Conservation (phyloP, 2,888 invertebrate genomes). For the Dyspetes luteomarginatus region DNA sequence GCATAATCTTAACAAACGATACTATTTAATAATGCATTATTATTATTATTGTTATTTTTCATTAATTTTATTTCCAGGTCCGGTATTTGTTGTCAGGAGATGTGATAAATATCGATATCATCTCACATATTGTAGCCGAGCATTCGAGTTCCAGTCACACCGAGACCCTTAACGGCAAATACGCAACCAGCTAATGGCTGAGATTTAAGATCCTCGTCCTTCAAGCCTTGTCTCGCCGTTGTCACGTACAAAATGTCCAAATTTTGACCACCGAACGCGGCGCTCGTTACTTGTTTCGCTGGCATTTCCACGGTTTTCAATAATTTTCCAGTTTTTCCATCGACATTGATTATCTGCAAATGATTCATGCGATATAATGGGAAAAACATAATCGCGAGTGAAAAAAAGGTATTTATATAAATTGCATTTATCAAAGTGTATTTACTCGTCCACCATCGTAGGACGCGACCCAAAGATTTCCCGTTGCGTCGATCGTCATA, state of each 20-base stretch:
- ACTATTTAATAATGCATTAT: neutral
- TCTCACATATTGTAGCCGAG: slow-evolving; percentile 41
- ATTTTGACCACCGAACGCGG: slow-evolving; percentile 88
- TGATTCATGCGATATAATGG: too few relatives aligned
- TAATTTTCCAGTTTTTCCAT: slow-evolving; percentile 85
- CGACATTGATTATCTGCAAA: slow-evolving; percentile 86
- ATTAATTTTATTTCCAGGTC: neutral
- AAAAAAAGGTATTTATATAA: too few relatives aligned
- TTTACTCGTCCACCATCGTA: slow-evolving; percentile 87
- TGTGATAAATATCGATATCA: neutral
- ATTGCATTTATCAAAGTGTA: slow-evolving; percentile 67
- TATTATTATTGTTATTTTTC: neutral
- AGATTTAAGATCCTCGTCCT: slow-evolving; percentile 78
- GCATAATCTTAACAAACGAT: neutral
- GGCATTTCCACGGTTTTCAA: slow-evolving; percentile 86
- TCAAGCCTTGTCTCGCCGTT: slow-evolving; percentile 84
- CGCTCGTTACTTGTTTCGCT: slow-evolving; percentile 87
- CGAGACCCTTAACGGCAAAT: slow-evolving; percentile 82
- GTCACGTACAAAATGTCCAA: slow-evolving; percentile 89
- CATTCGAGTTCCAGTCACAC: slow-evolving; percentile 76
- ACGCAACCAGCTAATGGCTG: slow-evolving; percentile 84
- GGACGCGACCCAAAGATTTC: slow-evolving; percentile 91
- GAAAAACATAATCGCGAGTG: too few relatives aligned
- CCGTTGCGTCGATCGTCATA: slow-evolving; percentile 92
- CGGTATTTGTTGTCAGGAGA: neutral